phyloP scores from a whole-genome alignment of 2,888 invertebrate genomes.

The Conistra vaccinii region DNA sequence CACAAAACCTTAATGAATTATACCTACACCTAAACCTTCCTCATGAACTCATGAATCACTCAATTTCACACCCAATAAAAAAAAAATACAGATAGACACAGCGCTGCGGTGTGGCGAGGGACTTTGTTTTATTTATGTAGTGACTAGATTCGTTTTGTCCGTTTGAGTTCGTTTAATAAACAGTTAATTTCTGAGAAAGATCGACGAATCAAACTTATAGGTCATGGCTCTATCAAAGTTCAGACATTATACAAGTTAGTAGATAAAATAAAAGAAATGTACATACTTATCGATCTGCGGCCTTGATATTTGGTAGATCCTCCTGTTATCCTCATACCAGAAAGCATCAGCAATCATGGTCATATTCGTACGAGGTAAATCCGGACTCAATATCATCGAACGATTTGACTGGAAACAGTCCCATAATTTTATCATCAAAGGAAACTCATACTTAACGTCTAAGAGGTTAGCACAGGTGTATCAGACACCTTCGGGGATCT shows the following conservation, averaged over 20 bases:
- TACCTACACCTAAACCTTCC: too few relatives aligned
- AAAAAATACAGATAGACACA: too few relatives aligned
- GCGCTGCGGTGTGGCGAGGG: too few relatives aligned
- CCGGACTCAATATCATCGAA: conserved; percentile 77
- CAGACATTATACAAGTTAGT: neutral
- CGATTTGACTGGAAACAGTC: conserved; percentile 81
- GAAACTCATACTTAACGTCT: neutral
- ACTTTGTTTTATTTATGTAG: too few relatives aligned
- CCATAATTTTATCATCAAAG: neutral
- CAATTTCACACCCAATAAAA: too few relatives aligned
- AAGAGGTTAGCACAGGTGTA: neutral
- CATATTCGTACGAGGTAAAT: conserved; percentile 70
- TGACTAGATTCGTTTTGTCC: neutral
- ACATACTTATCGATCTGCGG: conserved; percentile 84
- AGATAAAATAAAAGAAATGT: neutral
- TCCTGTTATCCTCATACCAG: conserved; percentile 90
- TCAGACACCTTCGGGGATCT: too few relatives aligned
- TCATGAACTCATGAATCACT: too few relatives aligned
- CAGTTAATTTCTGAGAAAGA: neutral
- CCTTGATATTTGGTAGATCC: conserved; percentile 84
- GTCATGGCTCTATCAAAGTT: neutral
- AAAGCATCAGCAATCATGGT: conserved; percentile 84
- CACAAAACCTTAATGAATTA: too few relatives aligned
- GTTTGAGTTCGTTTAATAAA: neutral
- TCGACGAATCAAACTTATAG: neutral